Evolutionary conservation across 2,888 invertebrate genomes (phyloP).

Genomic region (Smittia aterrima): DNA sequence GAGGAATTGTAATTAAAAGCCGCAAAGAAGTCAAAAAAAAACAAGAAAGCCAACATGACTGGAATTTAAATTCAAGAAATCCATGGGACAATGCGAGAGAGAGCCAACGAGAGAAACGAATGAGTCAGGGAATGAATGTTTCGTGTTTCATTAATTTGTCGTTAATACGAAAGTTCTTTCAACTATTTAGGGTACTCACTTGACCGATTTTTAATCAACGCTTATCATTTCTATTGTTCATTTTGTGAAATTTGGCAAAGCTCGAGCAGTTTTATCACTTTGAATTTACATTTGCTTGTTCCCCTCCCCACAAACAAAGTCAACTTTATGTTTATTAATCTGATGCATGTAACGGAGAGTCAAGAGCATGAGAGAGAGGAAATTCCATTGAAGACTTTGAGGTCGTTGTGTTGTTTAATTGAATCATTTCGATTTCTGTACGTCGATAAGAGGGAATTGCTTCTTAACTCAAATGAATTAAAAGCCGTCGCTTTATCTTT

Average conservation of each 20-base stretch:
- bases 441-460: background rate
- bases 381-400: conserved; percentile 20
- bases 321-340: conserved; percentile 26
- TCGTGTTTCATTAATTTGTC: background rate
- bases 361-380: conserved; percentile 27
- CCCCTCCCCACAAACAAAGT: background rate
- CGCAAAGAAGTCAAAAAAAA: background rate
- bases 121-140: too few relatives aligned
- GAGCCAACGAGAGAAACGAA: too few relatives aligned
- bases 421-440: background rate
- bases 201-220: background rate
- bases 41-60: too few relatives aligned
- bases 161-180: background rate
- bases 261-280: conserved; percentile 30
- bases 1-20: too few relatives aligned
- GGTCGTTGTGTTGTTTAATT: background rate
- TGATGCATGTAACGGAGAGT: background rate
- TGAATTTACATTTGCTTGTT: conserved; percentile 36
- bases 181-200: background rate
- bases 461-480: background rate
- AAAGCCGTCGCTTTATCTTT: background rate
- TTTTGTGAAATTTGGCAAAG: conserved; percentile 34
- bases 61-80: too few relatives aligned
- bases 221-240: conserved; percentile 32
- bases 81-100: too few relatives aligned